A percentile compares a stretch with the other conserved stretches of the same genome.
These are phyloP conservation scores for Urophycis tenuis DNA, from an alignment of 2,797 vertebrate genomes.

Conservation along the genomic window DNA sequence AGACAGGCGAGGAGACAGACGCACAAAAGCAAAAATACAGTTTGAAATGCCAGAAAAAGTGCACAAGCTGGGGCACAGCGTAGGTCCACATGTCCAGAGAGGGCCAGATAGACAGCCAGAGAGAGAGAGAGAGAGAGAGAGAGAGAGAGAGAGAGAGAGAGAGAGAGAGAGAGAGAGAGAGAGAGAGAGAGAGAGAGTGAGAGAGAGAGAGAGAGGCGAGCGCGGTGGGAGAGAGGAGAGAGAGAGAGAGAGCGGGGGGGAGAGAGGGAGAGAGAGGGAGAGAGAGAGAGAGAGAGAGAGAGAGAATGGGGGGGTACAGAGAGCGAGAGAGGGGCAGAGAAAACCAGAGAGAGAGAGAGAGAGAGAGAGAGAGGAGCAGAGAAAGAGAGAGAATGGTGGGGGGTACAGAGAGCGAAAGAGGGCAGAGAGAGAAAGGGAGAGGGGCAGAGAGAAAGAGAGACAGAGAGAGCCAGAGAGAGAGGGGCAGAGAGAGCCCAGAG, in stretches of 20 bases:
- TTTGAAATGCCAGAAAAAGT: background rate
- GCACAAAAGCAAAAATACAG: background rate
- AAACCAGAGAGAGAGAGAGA: slow-evolving; percentile 20
- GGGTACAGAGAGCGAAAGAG: background rate
- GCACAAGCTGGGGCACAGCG: background rate
- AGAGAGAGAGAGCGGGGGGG: background rate
- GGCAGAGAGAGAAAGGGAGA: background rate
- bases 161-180: background rate
- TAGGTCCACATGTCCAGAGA: background rate
- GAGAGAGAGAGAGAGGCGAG: background rate
- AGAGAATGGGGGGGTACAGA: slow-evolving; percentile 12
- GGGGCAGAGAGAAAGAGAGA: slow-evolving; percentile 5
- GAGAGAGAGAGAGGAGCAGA: slow-evolving; percentile 14
- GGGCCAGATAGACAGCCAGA: background rate
- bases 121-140: background rate
- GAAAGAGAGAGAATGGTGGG: background rate
- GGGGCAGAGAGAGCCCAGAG: background rate
- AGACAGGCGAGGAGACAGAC: background rate
- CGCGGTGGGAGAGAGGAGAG: background rate
- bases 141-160: background rate
- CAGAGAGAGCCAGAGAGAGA: background rate
- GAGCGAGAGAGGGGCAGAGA: slow-evolving; percentile 15
- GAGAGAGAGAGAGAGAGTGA: background rate
- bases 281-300: too few species aligned
- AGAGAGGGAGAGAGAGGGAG: too few species aligned